Conservation (phyloP, 2,797 vertebrate species). For the Sebastes variabilis region DNA sequence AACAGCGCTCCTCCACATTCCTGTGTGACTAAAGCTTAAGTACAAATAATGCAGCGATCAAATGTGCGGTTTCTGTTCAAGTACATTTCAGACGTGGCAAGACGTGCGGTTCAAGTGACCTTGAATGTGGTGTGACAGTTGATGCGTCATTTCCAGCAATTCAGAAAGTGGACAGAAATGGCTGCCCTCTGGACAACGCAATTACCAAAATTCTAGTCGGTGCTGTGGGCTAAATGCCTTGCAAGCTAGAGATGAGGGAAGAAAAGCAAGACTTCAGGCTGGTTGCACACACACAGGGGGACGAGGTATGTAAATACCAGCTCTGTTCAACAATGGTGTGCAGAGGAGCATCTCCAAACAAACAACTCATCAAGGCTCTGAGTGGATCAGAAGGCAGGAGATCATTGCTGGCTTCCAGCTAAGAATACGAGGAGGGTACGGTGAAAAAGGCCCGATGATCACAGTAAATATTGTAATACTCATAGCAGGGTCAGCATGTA, state of each 20-base stretch:
- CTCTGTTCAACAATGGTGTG: constrained; percentile 25
- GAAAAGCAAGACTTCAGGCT: constrained; percentile 15
- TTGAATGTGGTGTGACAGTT: constrained; percentile 5
- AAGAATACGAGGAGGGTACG: constrained; percentile 1
- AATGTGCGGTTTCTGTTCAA: constrained; percentile 29
- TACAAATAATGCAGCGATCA: constrained; percentile 42
- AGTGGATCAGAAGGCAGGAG: constrained; percentile 39
- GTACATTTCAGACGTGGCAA: constrained; percentile 30
- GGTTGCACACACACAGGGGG: background rate
- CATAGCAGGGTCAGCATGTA: constrained; percentile 1
- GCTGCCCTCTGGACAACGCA: constrained; percentile 12
- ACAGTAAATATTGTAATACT: constrained; percentile 13
- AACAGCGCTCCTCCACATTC: constrained; percentile 37
- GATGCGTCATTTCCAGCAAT: background rate
- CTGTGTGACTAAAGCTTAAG: constrained; percentile 41
- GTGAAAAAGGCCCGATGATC: background rate
- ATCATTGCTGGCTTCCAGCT: constrained; percentile 36
- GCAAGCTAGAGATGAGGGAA: constrained; percentile 30
- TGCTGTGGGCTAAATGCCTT: constrained; percentile 2
- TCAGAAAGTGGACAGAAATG: constrained; percentile 1
- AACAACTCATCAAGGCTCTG: constrained; percentile 25
- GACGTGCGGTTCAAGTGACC: constrained; percentile 29
- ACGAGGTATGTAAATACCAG: constrained; percentile 30
- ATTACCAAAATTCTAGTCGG: background rate
- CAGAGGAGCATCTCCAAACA: constrained; percentile 44